Percentiles rank a stretch among this genome's conserved stretches.
phyloP scores from a whole-genome alignment of 2,797 vertebrate genomes.

The Luscinia luscinia region DNA sequence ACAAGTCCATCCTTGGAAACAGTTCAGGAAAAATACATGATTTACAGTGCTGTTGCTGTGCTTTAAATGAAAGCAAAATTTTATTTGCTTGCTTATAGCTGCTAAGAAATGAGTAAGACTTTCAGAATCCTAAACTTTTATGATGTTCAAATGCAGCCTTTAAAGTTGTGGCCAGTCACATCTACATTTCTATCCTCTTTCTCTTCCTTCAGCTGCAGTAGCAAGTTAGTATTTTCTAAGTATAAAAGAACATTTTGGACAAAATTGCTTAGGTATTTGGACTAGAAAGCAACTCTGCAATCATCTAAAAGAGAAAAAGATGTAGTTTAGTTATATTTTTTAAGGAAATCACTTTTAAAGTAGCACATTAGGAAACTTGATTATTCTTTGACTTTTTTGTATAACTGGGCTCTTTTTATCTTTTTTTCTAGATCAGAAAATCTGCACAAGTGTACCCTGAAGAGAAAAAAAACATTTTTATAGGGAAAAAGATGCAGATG shows the following conservation, averaged over 20 bases:
- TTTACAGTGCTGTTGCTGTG: not conserved
- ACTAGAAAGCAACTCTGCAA: not conserved
- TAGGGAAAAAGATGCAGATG: not conserved
- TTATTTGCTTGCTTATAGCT: not conserved
- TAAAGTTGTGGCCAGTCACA: not conserved
- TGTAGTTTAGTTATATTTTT: not conserved
- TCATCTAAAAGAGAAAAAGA: not conserved
- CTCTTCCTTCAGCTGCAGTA: not conserved
- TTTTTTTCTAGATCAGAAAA: not conserved
- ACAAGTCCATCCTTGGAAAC: not conserved
- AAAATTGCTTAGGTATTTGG: not conserved
- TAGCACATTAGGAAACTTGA: not conserved
- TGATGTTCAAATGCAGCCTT: not conserved
- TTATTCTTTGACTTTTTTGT: not conserved
- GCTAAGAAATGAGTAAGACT: not conserved
- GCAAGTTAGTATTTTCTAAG: not conserved
- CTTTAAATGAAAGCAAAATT: not conserved
- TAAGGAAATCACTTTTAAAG: not conserved
- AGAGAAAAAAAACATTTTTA: not conserved
- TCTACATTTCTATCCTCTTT: not conserved
- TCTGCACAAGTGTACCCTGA: not conserved
- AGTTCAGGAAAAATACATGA: not conserved
- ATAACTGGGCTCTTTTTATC: not conserved
- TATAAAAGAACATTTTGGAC: not conserved
- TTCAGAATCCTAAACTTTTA: not conserved